Evolutionary conservation across 2,888 invertebrate species (phyloP).

Genomic region (Meganola albula): DNA sequence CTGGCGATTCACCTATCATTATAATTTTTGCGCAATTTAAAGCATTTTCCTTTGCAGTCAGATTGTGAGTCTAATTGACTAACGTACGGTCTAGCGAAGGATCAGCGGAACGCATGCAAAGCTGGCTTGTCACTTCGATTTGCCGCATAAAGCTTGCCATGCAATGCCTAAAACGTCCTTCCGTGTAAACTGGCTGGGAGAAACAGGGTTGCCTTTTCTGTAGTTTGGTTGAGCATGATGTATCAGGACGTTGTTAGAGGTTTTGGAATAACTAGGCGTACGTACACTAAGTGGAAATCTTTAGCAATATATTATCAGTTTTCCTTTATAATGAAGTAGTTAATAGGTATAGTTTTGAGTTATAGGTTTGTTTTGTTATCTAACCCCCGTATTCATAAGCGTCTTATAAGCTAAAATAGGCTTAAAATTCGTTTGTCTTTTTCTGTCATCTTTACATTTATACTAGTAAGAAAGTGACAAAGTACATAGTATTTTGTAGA

Average conservation of each 20-base stretch:
- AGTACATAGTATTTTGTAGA: too few relatives aligned
- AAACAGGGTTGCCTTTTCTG: conserved; percentile 35
- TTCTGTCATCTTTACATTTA: too few relatives aligned
- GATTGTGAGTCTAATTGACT: conserved; percentile 49
- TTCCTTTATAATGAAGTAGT: too few relatives aligned
- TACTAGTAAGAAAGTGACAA: too few relatives aligned
- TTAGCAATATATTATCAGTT: too few relatives aligned
- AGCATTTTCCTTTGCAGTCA: conserved; percentile 33
- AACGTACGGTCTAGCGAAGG: conserved; percentile 34
- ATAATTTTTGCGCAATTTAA: conserved; percentile 24
- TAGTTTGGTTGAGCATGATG: too few relatives aligned
- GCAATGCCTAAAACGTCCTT: conserved; percentile 63
- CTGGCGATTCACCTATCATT: conserved; percentile 28
- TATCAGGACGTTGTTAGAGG: too few relatives aligned
- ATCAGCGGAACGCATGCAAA: conserved; percentile 48
- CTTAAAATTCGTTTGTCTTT: too few relatives aligned
- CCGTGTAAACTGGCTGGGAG: conserved; percentile 58
- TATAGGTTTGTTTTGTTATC: too few relatives aligned
- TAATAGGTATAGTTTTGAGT: too few relatives aligned
- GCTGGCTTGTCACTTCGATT: conserved; percentile 53
- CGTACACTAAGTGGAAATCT: conserved; percentile 13
- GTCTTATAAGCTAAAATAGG: too few relatives aligned
- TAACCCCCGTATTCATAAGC: too few relatives aligned
- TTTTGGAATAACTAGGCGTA: conserved; percentile 17
- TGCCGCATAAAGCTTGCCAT: conserved; percentile 45